Conservation (phyloP, 2,113 vertebrate genomes). For the Gymnarchus niloticus region DNA sequence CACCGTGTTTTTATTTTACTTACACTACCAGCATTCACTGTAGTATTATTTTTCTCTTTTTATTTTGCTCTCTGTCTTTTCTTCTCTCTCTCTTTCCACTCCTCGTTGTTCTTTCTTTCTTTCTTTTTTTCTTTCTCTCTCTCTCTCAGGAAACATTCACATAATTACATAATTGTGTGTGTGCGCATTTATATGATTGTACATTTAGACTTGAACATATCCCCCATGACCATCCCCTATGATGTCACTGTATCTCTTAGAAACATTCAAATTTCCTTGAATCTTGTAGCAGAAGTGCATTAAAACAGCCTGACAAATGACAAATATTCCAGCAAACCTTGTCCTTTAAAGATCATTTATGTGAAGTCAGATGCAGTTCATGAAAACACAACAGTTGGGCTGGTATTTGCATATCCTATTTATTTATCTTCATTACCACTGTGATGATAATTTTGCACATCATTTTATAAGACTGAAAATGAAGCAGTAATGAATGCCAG, state of each 20-base stretch:
- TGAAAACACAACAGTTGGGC: background rate
- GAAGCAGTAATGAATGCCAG: background rate
- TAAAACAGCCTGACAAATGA: background rate
- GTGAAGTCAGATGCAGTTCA: background rate
- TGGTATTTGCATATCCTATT: background rate
- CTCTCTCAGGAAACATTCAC: too few relatives aligned
- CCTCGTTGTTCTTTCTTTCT: too few relatives aligned
- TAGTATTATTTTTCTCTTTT: too few relatives aligned
- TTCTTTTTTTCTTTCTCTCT: too few relatives aligned
- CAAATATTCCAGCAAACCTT: background rate
- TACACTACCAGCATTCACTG: too few relatives aligned
- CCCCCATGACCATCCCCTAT: background rate
- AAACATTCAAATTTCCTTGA: background rate
- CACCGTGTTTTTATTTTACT: too few relatives aligned
- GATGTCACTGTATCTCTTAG: background rate
- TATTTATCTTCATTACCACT: background rate
- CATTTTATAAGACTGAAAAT: background rate
- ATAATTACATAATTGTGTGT: too few relatives aligned
- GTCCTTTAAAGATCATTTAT: background rate
- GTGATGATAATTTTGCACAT: background rate
- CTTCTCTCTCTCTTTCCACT: too few relatives aligned
- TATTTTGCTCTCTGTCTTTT: too few relatives aligned
- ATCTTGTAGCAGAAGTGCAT: background rate
- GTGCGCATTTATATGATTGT: background rate
- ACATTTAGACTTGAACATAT: background rate